Evolutionary conservation across 1,140 invertebrate genomes (phyloP).

Genomic region (Cyrtorhinus lividipennis): DNA sequence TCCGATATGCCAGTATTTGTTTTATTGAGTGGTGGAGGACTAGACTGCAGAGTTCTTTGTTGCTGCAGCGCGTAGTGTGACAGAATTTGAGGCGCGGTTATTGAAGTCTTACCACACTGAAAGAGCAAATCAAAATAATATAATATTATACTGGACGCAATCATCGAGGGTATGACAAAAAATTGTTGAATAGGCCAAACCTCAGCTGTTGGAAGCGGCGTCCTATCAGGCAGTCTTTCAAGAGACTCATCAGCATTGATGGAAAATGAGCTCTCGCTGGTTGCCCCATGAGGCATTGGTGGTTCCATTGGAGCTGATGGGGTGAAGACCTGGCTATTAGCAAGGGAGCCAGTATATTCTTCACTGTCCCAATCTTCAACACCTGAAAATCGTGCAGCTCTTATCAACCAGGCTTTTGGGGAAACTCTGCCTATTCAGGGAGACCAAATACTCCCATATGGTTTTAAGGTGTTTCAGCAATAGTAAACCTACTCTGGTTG

Average conservation of each 20-base stretch:
- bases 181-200: too few relatives aligned
- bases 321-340: conserved; percentile 89
- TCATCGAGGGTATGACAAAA: too few relatives aligned
- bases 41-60: not conserved
- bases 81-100: not conserved
- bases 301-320: conserved; percentile 39
- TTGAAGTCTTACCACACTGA: not conserved
- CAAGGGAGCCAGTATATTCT: conserved; percentile 80
- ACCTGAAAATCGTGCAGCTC: not conserved
- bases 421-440: not conserved
- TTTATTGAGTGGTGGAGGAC: not conserved
- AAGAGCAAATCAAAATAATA: not conserved
- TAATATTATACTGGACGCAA: too few relatives aligned
- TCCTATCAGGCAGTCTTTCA: not conserved
- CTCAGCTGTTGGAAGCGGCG: not conserved
- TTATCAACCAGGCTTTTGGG: too few relatives aligned
- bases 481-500: not conserved
- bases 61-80: not conserved
- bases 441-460: too few relatives aligned
- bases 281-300: not conserved
- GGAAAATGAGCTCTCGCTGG: not conserved
- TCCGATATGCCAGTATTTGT: not conserved
- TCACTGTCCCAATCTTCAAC: conserved; percentile 88
- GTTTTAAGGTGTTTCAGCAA: too few relatives aligned
- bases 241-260: not conserved